A percentile compares a stretch with the other conserved stretches of the same genome.
Evolutionary conservation across 2,888 invertebrate genomes (phyloP).

Genomic region (Nephrocerus scutellatus): DNA sequence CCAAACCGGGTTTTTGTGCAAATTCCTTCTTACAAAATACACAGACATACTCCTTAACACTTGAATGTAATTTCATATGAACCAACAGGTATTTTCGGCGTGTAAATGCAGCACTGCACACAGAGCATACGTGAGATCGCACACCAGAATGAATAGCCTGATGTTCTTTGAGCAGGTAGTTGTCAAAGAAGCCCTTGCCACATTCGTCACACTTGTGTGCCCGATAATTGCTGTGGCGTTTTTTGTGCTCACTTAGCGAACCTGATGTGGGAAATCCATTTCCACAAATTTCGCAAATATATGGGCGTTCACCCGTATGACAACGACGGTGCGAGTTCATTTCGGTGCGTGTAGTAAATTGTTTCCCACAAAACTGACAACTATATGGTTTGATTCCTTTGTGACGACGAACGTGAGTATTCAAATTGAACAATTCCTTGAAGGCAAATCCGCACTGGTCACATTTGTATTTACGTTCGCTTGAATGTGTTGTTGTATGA

Average conservation of each 20-base stretch:
- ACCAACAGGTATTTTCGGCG: slow-evolving; percentile 35
- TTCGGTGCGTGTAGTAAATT: slow-evolving; percentile 37
- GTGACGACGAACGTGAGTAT: slow-evolving; percentile 39
- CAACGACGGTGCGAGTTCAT: slow-evolving; percentile 34
- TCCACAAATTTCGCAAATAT: slow-evolving; percentile 30
- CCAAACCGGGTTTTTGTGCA: slow-evolving; percentile 21
- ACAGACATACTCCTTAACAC: slow-evolving; percentile 21
- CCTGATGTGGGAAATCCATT: slow-evolving; percentile 35
- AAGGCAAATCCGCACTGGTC: slow-evolving; percentile 31
- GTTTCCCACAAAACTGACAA: slow-evolving; percentile 37
- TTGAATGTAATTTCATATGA: slow-evolving; percentile 30
- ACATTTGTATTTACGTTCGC: slow-evolving; percentile 24
- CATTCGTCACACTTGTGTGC: slow-evolving; percentile 32
- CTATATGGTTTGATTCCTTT: slow-evolving; percentile 31
- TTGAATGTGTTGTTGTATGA: not conserved
- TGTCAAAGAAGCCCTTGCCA: slow-evolving; percentile 33
- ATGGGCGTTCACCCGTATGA: slow-evolving; percentile 40
- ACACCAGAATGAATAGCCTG: slow-evolving; percentile 30
- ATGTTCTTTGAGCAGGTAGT: slow-evolving; percentile 35
- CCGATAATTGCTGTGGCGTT: slow-evolving; percentile 33
- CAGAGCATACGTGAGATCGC: slow-evolving; percentile 29
- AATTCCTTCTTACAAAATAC: slow-evolving; percentile 22
- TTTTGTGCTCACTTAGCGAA: slow-evolving; percentile 33
- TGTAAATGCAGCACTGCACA: slow-evolving; percentile 30
- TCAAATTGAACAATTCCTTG: slow-evolving; percentile 34